Percentiles rank a stretch among this genome's conserved stretches.
phyloP scores from a whole-genome alignment of 2,888 invertebrate genomes.

The Camponotus fellah region DNA sequence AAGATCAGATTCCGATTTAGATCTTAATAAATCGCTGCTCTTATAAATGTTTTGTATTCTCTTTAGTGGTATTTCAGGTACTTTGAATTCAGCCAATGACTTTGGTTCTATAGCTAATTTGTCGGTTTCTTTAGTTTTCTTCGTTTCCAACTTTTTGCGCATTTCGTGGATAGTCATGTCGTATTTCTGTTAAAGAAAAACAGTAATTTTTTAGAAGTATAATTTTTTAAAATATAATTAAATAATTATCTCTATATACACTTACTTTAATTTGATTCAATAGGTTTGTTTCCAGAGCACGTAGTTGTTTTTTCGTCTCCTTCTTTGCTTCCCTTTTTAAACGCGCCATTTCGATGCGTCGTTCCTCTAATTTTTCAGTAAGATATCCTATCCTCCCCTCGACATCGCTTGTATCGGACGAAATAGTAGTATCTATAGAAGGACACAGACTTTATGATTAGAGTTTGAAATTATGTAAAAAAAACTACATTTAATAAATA shows the following conservation, averaged over 20 bases:
- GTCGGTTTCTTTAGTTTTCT: slow-evolving; percentile 79
- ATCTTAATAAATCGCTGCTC: slow-evolving; percentile 81
- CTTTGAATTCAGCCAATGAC: slow-evolving; percentile 82
- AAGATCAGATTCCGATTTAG: slow-evolving; percentile 83
- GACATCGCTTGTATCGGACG: slow-evolving; percentile 84
- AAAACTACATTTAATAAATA: slow-evolving; percentile 9
- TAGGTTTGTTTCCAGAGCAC: slow-evolving; percentile 83
- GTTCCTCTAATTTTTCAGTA: slow-evolving; percentile 83
- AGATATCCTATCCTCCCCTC: slow-evolving; percentile 84
- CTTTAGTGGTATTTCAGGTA: slow-evolving; percentile 84
- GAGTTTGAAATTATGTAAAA: slow-evolving; percentile 46
- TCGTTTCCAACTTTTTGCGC: slow-evolving; percentile 83
- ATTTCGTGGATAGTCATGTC: slow-evolving; percentile 84
- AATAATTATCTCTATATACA: neutral
- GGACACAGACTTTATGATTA: slow-evolving; percentile 53
- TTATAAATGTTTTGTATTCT: slow-evolving; percentile 83
- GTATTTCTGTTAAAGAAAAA: slow-evolving; percentile 78
- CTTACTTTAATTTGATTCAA: slow-evolving; percentile 84
- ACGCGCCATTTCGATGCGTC: slow-evolving; percentile 83
- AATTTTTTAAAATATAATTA: neutral
- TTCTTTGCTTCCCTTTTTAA: slow-evolving; percentile 82
- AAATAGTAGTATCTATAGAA: slow-evolving; percentile 82
- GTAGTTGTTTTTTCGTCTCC: slow-evolving; percentile 83
- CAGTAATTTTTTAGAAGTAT: neutral
- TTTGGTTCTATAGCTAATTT: slow-evolving; percentile 83